Evolutionary conservation across 1,140 invertebrate genomes (phyloP), one percentile per base, ranked within the genome.

Genomic region (Drosophila sp.): DNA sequence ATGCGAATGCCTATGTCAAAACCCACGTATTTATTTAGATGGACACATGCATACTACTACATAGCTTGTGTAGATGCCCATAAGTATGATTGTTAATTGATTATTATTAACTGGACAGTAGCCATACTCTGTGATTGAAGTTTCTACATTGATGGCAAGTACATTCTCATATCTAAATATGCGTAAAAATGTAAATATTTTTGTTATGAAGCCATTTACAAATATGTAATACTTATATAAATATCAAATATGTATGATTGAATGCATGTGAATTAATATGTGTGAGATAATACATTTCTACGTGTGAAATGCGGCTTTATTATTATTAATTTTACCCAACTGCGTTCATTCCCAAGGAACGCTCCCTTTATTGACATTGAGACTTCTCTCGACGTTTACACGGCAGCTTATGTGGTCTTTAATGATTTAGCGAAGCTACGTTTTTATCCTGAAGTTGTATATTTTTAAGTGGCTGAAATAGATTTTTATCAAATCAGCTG

Each of bases 41-140:
- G 18, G 18, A 21, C 34, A 38, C 48, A 51, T 8, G 48, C 27
- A 51, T 9, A 29, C 27, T 32, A 29, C 8, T 29, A 29, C 25
- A 48, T 25, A 36, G 36, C 6, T 7, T 36, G 32, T 14, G n/a
- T 38, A 11, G 27, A 51, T 9, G 48, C 14, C 48, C 21, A 36
- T 53, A 51, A 16, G 34, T 34, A 34, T 34, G 48, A 51, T 51
- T 29, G 13, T 51, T 34, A 34, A 51, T 34, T 34, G 48, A 51
- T 51, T 51, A 34, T 51, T 51, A 51, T 51, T 34, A 34, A 7
- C 7, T 27, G 29, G 29, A 51, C 48, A 51, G 45, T 48, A 27
- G 18, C 8, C 11, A 36, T 13, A 21, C 1, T 21, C 1, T 21
- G 4, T 32, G 5, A 32, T 51, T 7, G 27, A 51, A 51, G 48